phyloP scores from a whole-genome alignment of 2,113 vertebrate genomes.

The Electrona antarctica region DNA sequence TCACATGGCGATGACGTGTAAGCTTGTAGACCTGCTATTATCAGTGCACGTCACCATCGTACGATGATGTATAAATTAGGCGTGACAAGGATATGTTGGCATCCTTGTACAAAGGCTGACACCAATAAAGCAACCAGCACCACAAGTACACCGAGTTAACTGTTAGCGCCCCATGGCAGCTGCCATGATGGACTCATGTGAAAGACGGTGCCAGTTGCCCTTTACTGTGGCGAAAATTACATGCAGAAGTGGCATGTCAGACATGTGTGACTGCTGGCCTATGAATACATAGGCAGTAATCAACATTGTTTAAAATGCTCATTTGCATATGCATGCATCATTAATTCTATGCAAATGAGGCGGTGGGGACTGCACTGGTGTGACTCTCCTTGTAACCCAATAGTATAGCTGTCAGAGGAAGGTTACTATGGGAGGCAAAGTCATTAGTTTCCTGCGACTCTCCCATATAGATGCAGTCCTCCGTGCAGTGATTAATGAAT shows the following conservation, averaged over 20 bases:
- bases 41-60: no score
- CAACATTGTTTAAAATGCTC: slow-evolving; percentile 80
- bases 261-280: slow-evolving; percentile 79
- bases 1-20: no score
- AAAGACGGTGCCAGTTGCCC: slow-evolving; percentile 64
- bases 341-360: slow-evolving; percentile 82
- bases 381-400: slow-evolving; percentile 75
- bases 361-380: slow-evolving; percentile 53
- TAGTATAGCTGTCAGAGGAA: slow-evolving; percentile 75
- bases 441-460: slow-evolving; percentile 62
- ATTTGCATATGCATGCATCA: slow-evolving; percentile 82
- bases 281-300: slow-evolving; percentile 81
- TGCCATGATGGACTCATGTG: slow-evolving; percentile 59
- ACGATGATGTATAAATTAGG: no score
- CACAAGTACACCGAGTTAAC: slow-evolving; percentile 25
- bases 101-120: slow-evolving; percentile 27
- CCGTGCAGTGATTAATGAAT: slow-evolving; percentile 61
- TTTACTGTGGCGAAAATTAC: slow-evolving; percentile 75
- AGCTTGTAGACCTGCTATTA: no score
- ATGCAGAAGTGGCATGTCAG: slow-evolving; percentile 78
- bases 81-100: slow-evolving; percentile 1
- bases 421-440: slow-evolving; percentile 72
- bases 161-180: slow-evolving; percentile 50
- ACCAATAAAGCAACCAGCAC: slow-evolving; percentile 53
- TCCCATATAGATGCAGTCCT: slow-evolving; percentile 50